Evolutionary conservation across 2,113 vertebrate species (phyloP).

Genomic region (Laterallus jamaicensis): DNA sequence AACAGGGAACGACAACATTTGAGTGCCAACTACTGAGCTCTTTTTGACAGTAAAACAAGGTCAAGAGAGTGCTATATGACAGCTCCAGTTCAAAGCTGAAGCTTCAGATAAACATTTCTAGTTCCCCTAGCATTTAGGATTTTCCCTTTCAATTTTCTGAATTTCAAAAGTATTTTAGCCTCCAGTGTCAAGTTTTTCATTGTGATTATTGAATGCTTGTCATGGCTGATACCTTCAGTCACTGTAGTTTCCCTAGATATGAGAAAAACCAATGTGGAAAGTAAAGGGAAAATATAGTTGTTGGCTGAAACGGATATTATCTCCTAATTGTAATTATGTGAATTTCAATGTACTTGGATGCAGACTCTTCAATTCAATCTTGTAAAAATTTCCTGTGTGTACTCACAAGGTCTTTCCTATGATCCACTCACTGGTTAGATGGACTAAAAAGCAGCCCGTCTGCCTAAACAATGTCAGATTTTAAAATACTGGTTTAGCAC

Average conservation of each 20-base stretch:
- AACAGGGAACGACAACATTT: background rate
- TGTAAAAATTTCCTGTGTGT: background rate
- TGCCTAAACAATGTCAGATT: background rate
- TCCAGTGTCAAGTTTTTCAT: background rate
- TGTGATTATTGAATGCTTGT: background rate
- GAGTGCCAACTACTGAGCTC: background rate
- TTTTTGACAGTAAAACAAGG: background rate
- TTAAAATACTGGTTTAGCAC: background rate
- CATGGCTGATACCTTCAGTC: background rate
- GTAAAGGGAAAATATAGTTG: background rate
- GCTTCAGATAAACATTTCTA: background rate
- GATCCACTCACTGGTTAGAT: background rate
- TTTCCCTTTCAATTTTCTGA: background rate
- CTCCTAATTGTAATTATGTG: background rate
- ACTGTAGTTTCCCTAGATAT: background rate
- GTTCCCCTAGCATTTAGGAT: background rate
- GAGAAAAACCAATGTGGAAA: background rate
- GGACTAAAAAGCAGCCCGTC: background rate
- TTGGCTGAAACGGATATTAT: background rate
- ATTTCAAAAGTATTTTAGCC: background rate
- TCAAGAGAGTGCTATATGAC: background rate
- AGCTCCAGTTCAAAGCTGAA: background rate
- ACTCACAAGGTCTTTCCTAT: background rate
- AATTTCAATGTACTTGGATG: background rate
- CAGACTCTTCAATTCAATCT: background rate